A percentile compares a stretch with the other conserved stretches of the same genome.
Conservation (phyloP, 2,888 invertebrate genomes). For the Epirrita christyi region DNA sequence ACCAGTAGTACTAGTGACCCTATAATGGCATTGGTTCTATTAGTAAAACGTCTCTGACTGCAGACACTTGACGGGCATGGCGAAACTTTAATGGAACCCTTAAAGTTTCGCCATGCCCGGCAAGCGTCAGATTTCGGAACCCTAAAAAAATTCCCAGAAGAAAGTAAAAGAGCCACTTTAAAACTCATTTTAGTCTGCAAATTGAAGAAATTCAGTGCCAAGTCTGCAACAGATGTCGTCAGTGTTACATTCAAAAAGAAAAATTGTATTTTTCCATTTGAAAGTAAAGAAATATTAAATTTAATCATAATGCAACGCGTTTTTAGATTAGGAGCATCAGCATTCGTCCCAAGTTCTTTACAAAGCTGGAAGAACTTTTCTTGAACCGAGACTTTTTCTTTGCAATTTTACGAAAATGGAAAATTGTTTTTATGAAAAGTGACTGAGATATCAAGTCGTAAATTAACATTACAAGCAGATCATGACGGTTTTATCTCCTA, state of each 20-base stretch:
- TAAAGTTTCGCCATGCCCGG: no score
- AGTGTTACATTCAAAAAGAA: constrained; percentile 1
- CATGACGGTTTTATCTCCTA: no score
- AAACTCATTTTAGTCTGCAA: not conserved
- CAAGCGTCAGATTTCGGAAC: no score
- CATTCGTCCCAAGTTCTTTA: constrained; percentile 5
- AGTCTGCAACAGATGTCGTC: constrained; percentile 24
- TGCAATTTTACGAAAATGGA: not conserved
- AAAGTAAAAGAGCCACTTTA: not conserved
- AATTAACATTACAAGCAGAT: not conserved
- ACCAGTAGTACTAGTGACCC: no score
- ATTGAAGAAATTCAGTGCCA: constrained; percentile 14
- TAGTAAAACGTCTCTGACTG: no score
- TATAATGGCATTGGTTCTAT: no score
- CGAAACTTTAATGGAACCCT: no score
- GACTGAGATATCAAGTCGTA: not conserved
- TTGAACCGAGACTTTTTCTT: not conserved
- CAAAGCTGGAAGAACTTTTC: constrained; percentile 2
- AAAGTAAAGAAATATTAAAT: not conserved
- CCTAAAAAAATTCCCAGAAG: no score
- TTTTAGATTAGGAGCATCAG: constrained; percentile 7
- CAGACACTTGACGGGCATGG: no score
- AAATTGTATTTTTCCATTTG: not conserved
- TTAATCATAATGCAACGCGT: constrained; percentile 2
- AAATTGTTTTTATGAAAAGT: constrained; percentile 5